phyloP scores from a whole-genome alignment of 2,797 vertebrate genomes.

The Holocentrus rufus region DNA sequence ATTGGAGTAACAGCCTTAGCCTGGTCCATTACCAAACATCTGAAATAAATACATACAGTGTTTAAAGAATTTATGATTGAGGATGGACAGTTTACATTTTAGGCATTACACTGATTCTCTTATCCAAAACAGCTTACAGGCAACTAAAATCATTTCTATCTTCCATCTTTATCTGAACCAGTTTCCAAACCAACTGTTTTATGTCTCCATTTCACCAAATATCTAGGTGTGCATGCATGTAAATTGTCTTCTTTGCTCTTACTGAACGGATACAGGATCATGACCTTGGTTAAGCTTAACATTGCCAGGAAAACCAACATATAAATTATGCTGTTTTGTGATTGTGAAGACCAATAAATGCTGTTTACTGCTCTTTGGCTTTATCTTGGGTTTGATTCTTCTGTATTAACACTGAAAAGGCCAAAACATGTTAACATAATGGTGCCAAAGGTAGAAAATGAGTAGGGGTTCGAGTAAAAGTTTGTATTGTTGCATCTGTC shows the following conservation, averaged over 20 bases:
- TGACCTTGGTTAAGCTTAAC: slow-evolving; percentile 71
- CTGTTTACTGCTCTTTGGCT: slow-evolving; percentile 7
- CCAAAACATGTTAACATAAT: neutral
- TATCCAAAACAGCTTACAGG: neutral
- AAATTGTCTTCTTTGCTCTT: slow-evolving; percentile 32
- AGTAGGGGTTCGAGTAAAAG: neutral
- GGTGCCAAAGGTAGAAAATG: slow-evolving; percentile 13
- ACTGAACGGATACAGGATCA: slow-evolving; percentile 76
- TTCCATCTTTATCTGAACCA: neutral
- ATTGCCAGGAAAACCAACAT: slow-evolving; percentile 71
- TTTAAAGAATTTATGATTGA: neutral
- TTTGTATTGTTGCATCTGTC: neutral
- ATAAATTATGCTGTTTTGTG: slow-evolving; percentile 49
- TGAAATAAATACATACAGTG: neutral
- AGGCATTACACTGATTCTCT: neutral
- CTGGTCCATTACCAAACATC: neutral
- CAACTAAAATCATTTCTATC: neutral
- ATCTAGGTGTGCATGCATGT: neutral
- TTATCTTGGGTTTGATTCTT: slow-evolving; percentile 13
- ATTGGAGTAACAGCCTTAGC: slow-evolving; percentile 23
- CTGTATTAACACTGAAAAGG: neutral
- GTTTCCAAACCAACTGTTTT: neutral
- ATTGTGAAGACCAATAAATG: slow-evolving; percentile 12
- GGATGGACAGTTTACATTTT: neutral
- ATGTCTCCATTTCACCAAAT: slow-evolving; percentile 44